Evolutionary conservation across 2,888 invertebrate genomes (phyloP).

Genomic region (Lomographa bimaculata): DNA sequence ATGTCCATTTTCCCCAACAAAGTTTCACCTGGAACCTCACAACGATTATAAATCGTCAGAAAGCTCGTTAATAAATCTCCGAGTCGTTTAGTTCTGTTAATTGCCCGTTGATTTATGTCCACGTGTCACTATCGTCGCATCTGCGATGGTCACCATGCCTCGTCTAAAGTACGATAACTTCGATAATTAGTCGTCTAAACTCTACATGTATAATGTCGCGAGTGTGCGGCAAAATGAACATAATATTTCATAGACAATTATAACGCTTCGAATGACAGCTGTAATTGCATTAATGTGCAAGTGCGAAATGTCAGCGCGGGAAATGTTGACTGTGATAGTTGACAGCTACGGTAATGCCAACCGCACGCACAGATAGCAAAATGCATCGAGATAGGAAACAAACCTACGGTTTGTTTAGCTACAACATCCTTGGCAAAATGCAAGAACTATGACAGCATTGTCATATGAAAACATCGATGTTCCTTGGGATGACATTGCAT

Average conservation of each 20-base stretch:
- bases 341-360: too few relatives aligned
- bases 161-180: constrained; percentile 16
- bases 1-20: constrained; percentile 9
- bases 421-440: too few relatives aligned
- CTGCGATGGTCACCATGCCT: constrained; percentile 27
- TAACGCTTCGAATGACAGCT: constrained; percentile 11
- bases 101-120: constrained; percentile 35
- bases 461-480: too few relatives aligned
- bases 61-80: constrained; percentile 31
- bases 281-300: constrained; percentile 9
- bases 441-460: neutral
- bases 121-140: constrained; percentile 29
- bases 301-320: constrained; percentile 13
- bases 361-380: too few relatives aligned
- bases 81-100: constrained; percentile 34
- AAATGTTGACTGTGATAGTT: constrained; percentile 5
- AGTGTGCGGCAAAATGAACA: constrained; percentile 5
- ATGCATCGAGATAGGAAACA: too few relatives aligned
- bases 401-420: too few relatives aligned
- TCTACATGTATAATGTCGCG: too few relatives aligned
- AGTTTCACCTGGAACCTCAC: constrained; percentile 16
- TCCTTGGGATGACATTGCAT: too few relatives aligned
- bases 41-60: constrained; percentile 26
- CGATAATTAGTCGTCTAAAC: constrained; percentile 11
- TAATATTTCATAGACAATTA: constrained; percentile 10